phyloP scores from a whole-genome alignment of 2,888 invertebrate species.

The Xanthorhoe designata region DNA sequence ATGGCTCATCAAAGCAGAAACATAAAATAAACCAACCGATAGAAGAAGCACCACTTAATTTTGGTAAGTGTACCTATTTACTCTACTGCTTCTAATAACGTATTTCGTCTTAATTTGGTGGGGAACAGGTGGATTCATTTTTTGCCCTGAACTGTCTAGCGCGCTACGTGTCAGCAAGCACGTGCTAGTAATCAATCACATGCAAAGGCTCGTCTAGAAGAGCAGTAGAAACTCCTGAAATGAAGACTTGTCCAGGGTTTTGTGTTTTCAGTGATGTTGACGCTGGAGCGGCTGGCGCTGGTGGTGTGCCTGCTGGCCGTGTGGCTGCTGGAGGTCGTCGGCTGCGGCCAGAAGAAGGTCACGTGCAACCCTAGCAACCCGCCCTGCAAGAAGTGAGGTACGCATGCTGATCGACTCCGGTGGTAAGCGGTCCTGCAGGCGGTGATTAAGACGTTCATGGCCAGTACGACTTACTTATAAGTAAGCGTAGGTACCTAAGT shows the following conservation, averaged over 20 bases:
- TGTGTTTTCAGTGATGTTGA: conserved; percentile 24
- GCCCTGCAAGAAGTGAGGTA: conserved; percentile 51
- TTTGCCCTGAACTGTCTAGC: no score
- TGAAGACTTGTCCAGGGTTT: not conserved
- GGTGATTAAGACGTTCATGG: no score
- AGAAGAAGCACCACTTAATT: not conserved
- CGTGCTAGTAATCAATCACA: no score
- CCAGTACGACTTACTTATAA: no score
- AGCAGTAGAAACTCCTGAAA: no score
- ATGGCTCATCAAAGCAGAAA: conserved; percentile 17
- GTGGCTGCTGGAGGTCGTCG: conserved; percentile 50
- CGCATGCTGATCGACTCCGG: not conserved
- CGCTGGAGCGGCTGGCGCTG: conserved; percentile 41
- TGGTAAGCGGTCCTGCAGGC: not conserved
- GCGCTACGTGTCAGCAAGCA: no score
- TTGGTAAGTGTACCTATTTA: conserved; percentile 23
- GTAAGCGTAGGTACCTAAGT: no score
- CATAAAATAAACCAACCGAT: conserved; percentile 1
- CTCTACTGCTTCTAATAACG: no score
- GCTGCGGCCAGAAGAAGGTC: conserved; percentile 55
- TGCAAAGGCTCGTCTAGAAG: no score
- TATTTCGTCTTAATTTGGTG: no score
- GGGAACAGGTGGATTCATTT: no score
- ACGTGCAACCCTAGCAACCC: conserved; percentile 52
- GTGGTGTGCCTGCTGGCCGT: conserved; percentile 46